A percentile compares a stretch with the other conserved stretches of the same genome.
Evolutionary conservation across 2,113 vertebrate species (phyloP).

Genomic region (Eulemur rufifrons): DNA sequence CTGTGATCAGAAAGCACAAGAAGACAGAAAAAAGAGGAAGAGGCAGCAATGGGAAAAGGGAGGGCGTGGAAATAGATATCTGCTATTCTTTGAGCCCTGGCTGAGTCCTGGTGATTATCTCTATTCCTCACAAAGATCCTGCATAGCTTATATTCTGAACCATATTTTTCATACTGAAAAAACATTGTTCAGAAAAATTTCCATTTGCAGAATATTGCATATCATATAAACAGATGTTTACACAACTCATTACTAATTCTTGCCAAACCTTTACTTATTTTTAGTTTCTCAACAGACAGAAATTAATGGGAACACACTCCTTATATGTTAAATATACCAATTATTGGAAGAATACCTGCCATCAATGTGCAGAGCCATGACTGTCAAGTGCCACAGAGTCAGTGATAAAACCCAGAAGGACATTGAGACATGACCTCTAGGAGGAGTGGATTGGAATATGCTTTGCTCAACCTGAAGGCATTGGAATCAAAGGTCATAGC

Average conservation of each 20-base stretch:
- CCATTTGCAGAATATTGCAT: not conserved
- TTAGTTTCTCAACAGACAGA: not conserved
- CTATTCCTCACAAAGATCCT: not conserved
- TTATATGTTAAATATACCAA: not conserved
- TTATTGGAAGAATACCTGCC: not conserved
- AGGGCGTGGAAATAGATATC: not conserved
- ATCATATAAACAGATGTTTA: not conserved
- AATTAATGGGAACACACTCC: not conserved
- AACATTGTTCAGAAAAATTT: not conserved
- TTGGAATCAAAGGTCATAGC: not conserved
- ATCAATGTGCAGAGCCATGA: not conserved
- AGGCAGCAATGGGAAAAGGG: not conserved
- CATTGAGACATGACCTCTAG: not conserved
- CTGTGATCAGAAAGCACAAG: not conserved
- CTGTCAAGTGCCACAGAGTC: not conserved
- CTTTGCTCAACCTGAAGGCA: not conserved
- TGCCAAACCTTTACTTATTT: not conserved
- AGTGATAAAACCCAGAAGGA: not conserved
- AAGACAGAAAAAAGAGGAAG: not conserved
- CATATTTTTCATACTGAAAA: not conserved
- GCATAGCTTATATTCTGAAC: not conserved
- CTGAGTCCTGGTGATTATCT: not conserved
- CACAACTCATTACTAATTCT: not conserved
- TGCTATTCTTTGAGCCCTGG: not conserved
- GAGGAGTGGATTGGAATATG: not conserved